Evolutionary conservation across 1,140 invertebrate genomes (phyloP), one percentile per base, ranked within the genome.

Genomic region (Micrasema longulum): DNA sequence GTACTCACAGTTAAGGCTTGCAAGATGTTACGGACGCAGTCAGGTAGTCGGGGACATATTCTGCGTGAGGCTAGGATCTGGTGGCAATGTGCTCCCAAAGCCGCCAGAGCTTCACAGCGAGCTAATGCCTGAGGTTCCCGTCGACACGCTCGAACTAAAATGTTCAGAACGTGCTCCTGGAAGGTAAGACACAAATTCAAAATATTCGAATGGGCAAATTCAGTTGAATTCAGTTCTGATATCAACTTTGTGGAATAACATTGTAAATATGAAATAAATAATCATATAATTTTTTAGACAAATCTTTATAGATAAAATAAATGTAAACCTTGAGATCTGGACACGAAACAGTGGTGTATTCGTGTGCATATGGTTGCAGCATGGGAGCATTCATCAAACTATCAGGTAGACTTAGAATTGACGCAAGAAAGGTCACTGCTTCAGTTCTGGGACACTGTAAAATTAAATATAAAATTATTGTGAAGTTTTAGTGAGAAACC

Each of bases 371-470:
- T 0, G 95, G 92, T 80, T 97, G 91, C 52, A 99, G 85, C 73
- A 96, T 92, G 1, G 92, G 91, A 10, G 95, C 87, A 70, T 92
- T 91, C 77, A 90, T 87, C 67, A 93, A 87, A 45, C 91, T 89
- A 71, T 92, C 88, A 0, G 95, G 93, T 67, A 97, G 89, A 73
- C 93, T 92, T 18, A 98, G 83, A 45, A 98, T 82, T 0, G 93
- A 92, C 1, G 95, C 96, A 6, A 99, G 85, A 52, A 98, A 91
- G 0, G 95, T 94, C n/a, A 96, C 90, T 0, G 97, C 96, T 80
- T 98, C 96, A 12, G 91, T 91, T 70, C 95, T 87, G 1, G 96
- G 96, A 68, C 92, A 91, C 89, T 94, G 78, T 72, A 73, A 12
- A 60, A 36, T 31, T 7, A 20, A 7, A 67, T 12, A 63, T n/a